These are phyloP conservation scores for Agelastica alni DNA, from an alignment of 2,888 invertebrate genomes.

Conservation along the genomic window DNA sequence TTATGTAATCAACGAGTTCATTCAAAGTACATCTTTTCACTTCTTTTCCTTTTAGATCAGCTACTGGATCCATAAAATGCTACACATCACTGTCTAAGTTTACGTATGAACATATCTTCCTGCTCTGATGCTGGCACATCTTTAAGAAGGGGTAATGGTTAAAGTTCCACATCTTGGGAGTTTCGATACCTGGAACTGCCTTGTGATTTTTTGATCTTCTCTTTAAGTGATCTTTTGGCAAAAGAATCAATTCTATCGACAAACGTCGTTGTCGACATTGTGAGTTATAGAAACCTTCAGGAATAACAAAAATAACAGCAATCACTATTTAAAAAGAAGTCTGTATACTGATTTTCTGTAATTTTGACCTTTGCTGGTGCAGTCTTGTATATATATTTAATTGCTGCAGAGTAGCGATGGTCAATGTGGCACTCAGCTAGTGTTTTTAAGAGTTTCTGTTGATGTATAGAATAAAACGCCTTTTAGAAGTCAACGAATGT, in stretches of 20 bases:
- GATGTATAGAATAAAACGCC: too few species aligned
- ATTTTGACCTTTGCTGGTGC: too few species aligned
- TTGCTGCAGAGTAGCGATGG: too few species aligned
- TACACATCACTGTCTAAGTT: slow-evolving; percentile 89
- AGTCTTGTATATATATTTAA: too few species aligned
- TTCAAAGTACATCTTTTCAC: slow-evolving; percentile 89
- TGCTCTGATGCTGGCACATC: slow-evolving; percentile 87
- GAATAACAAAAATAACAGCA: slow-evolving; percentile 32
- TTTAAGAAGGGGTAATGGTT: slow-evolving; percentile 95
- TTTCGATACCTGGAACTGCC: slow-evolving; percentile 98
- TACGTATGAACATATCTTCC: slow-evolving; percentile 89
- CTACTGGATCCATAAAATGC: slow-evolving; percentile 92
- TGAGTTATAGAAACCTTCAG: slow-evolving; percentile 54
- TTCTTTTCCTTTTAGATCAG: slow-evolving; percentile 93
- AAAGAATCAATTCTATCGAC: slow-evolving; percentile 99
- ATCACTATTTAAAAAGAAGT: slow-evolving; percentile 45
- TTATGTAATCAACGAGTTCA: slow-evolving; percentile 81
- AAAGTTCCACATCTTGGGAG: slow-evolving; percentile 96
- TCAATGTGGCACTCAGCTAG: too few species aligned
- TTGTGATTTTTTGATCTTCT: slow-evolving; percentile 98
- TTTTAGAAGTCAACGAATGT: too few species aligned
- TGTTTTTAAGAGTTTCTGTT: too few species aligned
- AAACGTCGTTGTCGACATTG: slow-evolving; percentile 84
- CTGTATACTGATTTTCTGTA: too few species aligned
- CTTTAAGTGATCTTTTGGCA: slow-evolving; percentile 95